phyloP scores from a whole-genome alignment of 2,888 invertebrate species.

The Thelaira solivaga region DNA sequence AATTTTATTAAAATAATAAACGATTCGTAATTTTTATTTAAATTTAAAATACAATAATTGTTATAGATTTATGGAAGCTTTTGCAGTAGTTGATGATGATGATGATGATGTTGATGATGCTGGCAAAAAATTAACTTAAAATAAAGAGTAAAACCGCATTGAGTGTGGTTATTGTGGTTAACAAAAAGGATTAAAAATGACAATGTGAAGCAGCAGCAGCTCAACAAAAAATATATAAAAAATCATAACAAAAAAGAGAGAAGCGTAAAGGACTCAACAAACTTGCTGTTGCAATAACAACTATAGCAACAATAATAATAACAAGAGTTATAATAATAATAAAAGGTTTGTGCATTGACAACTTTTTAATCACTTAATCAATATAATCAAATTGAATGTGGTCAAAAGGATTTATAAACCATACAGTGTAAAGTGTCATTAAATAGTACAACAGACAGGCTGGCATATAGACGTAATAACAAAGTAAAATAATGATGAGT shows the following conservation, averaged over 20 bases:
- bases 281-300: constrained; percentile 23
- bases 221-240: constrained; percentile 17
- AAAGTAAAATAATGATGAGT: constrained; percentile 16
- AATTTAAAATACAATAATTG: constrained; percentile 54
- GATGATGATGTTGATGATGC: constrained; percentile 21
- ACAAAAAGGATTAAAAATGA: constrained; percentile 67
- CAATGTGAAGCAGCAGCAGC: constrained; percentile 61
- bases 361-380: constrained; percentile 76
- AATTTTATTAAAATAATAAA: neutral
- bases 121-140: constrained; percentile 61
- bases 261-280: constrained; percentile 36
- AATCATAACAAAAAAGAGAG: constrained; percentile 4
- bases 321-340: constrained; percentile 42
- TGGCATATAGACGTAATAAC: constrained; percentile 14
- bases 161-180: constrained; percentile 67
- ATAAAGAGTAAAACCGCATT: constrained; percentile 66
- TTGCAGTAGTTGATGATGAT: neutral
- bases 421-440: constrained; percentile 56
- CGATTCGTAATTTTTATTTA: constrained; percentile 13
- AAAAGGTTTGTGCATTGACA: constrained; percentile 71
- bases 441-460: constrained; percentile 55
- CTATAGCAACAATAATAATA: constrained; percentile 31
- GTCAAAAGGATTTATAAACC: constrained; percentile 71
- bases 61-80: constrained; percentile 47
- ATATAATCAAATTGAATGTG: constrained; percentile 76